Base-by-base conservation (phyloP, 1,140 invertebrate genomes). In the Eupeodes corollae region DNA sequence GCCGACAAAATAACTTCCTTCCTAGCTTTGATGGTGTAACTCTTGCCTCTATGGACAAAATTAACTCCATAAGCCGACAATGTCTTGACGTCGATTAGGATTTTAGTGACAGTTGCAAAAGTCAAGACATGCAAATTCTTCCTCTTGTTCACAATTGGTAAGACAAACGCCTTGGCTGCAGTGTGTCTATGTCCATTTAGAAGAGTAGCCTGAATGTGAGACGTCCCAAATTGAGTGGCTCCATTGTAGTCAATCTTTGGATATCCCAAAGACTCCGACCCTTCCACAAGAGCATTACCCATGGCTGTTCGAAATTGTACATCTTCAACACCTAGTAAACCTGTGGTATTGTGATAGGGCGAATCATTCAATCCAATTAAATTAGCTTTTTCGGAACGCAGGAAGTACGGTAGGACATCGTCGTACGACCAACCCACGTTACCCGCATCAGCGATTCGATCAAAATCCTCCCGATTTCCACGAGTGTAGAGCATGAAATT, bases 401-500 rank as follows among this genome's bases (percentile, higher is more conserved):
- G 82, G 59, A 91, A 91, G 56, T 91, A 91, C 38, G 81, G 79
- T 0, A 91, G 66, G 0, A 86, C 83, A 37, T 88, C 77, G 14
- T 84, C 70, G 67, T 88, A 94, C 6, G 82, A 80, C 91, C 91
- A 95, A 6, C 86, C 82, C 10, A 77, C 73, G 60, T 92, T 88
- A 1, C 90, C 91, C 14, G 79, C 56, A 10, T 78, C 75, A 53
- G 88, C 86, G 91, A 91, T 95, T 35, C 80, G 69, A 60, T 95
- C 86, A 60, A 89, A 95, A 63, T 96, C 91, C 31, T 75, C 70
- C 56, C 69, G 74, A 67, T 80, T 74, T 51, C 83, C 91, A 57
- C 91, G 70, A 21, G 39, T 86, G 59, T 94, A 95, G 0, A 93
- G 76, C 91, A 95, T 93, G 56, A 91, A 93, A 66, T 96, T 94